Evolutionary conservation across 2,113 vertebrate genomes (phyloP), one percentile per base, ranked within the genome.

Genomic region (Hiodon alosoides): DNA sequence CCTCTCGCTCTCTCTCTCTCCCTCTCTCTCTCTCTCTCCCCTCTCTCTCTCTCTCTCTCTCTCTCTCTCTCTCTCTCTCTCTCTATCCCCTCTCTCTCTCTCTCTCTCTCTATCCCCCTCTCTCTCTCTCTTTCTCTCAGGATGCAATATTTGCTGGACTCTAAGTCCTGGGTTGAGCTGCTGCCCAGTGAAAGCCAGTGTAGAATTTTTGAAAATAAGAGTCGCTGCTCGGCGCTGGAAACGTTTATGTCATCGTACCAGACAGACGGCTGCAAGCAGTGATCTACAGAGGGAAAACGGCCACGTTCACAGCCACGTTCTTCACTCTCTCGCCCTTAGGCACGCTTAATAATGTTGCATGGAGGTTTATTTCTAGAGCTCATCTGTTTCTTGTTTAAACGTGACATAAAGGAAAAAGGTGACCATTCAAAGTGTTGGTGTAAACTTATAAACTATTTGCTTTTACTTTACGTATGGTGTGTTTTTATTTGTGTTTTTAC

Each of bases 81-180:
- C n/a, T n/a, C n/a, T n/a, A n/a, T n/a, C n/a, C n/a, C n/a, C n/a
- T n/a, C n/a, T n/a, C n/a, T n/a, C n/a, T n/a, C n/a, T n/a, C 7
- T 55, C 17, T 67, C n/a, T 7, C 52, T 59, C 13, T 75, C 74
- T 52, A 14, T 53, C 46, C 69, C 50, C 47, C 46, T 79, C 7
- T 66, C 17, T 52, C 14, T 62, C 17, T 53, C 16, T 69, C 10
- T 78, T 68, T 71, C 51, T 74, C 60, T 6, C 47, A 92, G 90
- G 73, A 90, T 87, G 83, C 86, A 85, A 75, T 90, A 92, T 67
- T 80, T 92, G 16, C 53, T 92, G 85, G 90, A 92, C 54, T 83
- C 83, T 47, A 81, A 82, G 73, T 88, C 89, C 8, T 92, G 90
- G 90, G 81, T 92, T 65, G 90, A 92, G 69, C 72, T 73, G 62